Base-by-base conservation (phyloP, 2,113 vertebrate genomes). In the Mormyrus iriodes region DNA sequence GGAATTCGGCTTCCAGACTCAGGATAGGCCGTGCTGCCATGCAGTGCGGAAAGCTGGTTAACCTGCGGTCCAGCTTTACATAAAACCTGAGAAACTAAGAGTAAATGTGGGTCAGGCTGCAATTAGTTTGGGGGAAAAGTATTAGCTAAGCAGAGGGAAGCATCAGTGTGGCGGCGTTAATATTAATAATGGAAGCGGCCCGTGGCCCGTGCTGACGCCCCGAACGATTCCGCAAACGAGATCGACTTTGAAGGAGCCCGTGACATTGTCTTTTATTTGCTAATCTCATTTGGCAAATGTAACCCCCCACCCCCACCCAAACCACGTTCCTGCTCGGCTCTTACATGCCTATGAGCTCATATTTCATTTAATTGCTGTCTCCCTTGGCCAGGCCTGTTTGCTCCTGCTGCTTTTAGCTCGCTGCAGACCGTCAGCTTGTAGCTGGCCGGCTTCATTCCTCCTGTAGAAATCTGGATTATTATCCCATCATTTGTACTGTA, bases 401-500 rank as follows among this genome's bases (percentile, higher is more conserved):
- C 48, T 35, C 27, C 27, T 4, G 73, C 19, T 48, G 94, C 94
- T 93, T 94, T 93, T 88, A n/a, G 24, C 39, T 44, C 82, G 48
- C 19, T n/a, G 61, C 8, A 24, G 44, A 44, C 39, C 21, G 15
- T 84, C 82, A 48, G 39, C 39, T 21, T 10, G 0, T 10, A 69
- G 61, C 61, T 69, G 27, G 61, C n/a, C 21, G 49, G 91, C 89
- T 92, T 91, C 94, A 92, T 94, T 93, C 91, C 91, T 39, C 46
- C 88, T 82, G n/a, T 27, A 27, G 21, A 51, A 79, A 12, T 42
- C 24, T 19, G 42, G 17, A 42, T 79, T 39, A 42, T 79, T 17
- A 39, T 79, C 35, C 2, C 35, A 4, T 79, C 5, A 79, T 35
- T 42, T 79, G 73, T 79, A 19, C 73, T 79, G 39, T 79, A 79